Base-by-base conservation (phyloP, 2,797 vertebrate species). In the Pangasius krempfi region DNA sequence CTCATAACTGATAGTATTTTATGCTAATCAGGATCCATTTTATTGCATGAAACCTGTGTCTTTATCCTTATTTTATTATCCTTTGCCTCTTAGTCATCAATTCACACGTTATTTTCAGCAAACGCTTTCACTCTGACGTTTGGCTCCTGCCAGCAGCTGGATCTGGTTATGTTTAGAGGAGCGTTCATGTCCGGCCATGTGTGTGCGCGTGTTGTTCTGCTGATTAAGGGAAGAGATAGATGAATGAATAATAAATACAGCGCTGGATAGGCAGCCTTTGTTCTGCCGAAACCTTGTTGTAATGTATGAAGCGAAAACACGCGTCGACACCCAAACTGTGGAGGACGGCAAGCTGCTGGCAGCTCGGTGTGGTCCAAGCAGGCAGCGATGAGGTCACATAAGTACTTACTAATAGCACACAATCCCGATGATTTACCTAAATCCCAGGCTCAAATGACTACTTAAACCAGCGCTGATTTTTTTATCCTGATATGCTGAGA, bases 181-280 rank as follows among this genome's bases (percentile, higher is more conserved):
- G 73, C 78, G 76, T 87, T 89, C 64, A 84, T 92, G 90, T 93
- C 82, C 66, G 66, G 87, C 90, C 56, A 75, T 37, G 37, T 88
- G 60, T 52, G 72, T 52, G 64, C 27, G 85, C 27, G 80, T 87
- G 89, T 91, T 92, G 90, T 89, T 91, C 88, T 91, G 78, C 86
- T 90, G 88, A 92, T 91, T 90, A 86, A 89, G 89, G 85, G 88
- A 91, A 91, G 58, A 90, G 89, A 92, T 90, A 89, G 82, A 90
- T 89, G 89, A 82, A 89, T 90, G 84, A 92, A 90, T 86, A 90
- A 93, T 86, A 93, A 91, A 92, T 90, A 84, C 84, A 89, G 82
- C 2, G 8, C 22, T 9, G 89, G 72, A 88, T 87, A 90, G 88
- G 90, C 79, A 30, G 81, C 83, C 91, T 93, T 93, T 88, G 84